Evolutionary conservation across 2,113 vertebrate genomes (phyloP).

Genomic region (Onychorhynchus coronatus): DNA sequence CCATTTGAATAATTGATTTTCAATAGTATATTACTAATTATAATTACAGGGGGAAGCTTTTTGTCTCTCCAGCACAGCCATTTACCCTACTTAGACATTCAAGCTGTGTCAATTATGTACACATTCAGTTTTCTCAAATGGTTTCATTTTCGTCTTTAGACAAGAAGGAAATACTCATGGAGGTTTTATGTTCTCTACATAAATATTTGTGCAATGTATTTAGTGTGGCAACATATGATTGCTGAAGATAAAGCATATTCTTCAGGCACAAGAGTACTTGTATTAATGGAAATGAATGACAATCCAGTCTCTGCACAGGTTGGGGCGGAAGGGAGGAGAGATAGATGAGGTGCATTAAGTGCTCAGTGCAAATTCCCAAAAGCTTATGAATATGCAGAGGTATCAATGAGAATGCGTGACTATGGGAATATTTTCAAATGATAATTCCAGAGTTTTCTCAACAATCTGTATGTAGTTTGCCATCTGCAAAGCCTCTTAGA

Average conservation of each 20-base stretch:
- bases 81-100: background rate
- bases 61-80: background rate
- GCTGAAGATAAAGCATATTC: background rate
- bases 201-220: background rate
- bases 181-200: background rate
- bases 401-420: background rate
- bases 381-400: slow-evolving; percentile 1
- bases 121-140: background rate
- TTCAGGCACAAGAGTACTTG: background rate
- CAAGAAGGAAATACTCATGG: background rate
- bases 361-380: background rate
- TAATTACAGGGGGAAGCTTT: background rate
- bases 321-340: background rate
- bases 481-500: slow-evolving; percentile 64
- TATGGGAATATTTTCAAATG: background rate
- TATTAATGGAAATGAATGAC: background rate
- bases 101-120: background rate
- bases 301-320: background rate
- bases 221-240: background rate
- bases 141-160: background rate
- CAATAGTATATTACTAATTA: background rate
- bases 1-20: background rate
- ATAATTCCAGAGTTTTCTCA: slow-evolving; percentile 35
- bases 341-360: background rate
- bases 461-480: background rate